Evolutionary conservation across 2,888 invertebrate species (phyloP), one percentile per base, ranked within the genome.

Genomic region (Eupithecia vulgata): DNA sequence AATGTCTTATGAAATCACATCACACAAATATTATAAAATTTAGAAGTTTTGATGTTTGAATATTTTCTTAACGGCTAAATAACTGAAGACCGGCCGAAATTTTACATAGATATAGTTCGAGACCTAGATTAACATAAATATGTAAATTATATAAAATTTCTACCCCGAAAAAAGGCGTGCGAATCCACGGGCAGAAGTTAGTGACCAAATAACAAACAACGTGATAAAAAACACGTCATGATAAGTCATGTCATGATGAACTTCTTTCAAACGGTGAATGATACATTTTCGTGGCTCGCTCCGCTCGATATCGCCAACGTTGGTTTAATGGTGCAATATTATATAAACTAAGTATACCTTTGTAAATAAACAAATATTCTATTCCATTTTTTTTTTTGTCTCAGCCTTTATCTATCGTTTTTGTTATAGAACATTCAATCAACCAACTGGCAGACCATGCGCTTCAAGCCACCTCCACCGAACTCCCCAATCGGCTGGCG

Each of bases 381-480:
- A n/a, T n/a, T n/a, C n/a, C n/a, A n/a, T n/a, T n/a, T n/a, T n/a
- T n/a, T n/a, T n/a, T n/a, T n/a, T 52, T 45, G 8, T 52, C 21
- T 52, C 21, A 21, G 48, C 10, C 10, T 21, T 10, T 21, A 52
- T 52, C 6, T 52, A n/a, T 45, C 10, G 81, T 71, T 7, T 30
- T n/a, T 48, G 15, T 67, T 61, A 4, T 89, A 98, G 98, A 99
- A 99, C 89, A 99, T 99, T 81, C 99, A 99, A 89, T 99, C 99
- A 0, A 99, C 99, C 40, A 99, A 99, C 94, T 99, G 99, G 99
- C 99, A 99, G 94, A 99, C 99, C 45, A 99, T 99, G 99, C 95
- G 99, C 59, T 99, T 99, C 94, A 99, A 99, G 94, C 99, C 99
- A 42, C 99, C 99, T 62, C 99, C 99, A 35, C 98, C 99, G 0